These are phyloP conservation scores for Alentia gelatinosa DNA, from an alignment of 2,888 invertebrate genomes.

Conservation along the genomic window DNA sequence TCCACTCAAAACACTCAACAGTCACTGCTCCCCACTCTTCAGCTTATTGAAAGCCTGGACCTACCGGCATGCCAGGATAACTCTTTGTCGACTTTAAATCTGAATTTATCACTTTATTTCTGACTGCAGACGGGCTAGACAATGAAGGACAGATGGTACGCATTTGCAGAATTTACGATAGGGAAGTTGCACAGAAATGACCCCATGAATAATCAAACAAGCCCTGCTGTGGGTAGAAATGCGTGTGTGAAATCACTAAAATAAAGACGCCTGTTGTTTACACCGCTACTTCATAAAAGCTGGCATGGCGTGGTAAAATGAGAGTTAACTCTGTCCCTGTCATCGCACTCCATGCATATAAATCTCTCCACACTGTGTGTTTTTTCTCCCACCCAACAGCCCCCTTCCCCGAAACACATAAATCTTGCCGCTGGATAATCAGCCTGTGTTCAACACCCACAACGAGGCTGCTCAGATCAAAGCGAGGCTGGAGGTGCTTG, in stretches of 20 bases:
- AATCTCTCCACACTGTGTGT: neutral
- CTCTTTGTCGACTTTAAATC: neutral
- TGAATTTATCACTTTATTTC: too few relatives aligned
- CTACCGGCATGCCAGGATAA: neutral
- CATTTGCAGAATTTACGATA: too few relatives aligned
- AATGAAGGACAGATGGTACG: too few relatives aligned
- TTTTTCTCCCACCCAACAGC: neutral
- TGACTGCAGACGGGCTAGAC: too few relatives aligned
- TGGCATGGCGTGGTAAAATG: neutral
- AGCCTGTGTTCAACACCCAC: slow-evolving; percentile 22
- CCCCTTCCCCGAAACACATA: neutral
- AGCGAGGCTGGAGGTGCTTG: neutral
- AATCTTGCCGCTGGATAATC: neutral
- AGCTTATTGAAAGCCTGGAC: neutral
- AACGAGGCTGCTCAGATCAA: slow-evolving; percentile 10
- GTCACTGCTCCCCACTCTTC: neutral
- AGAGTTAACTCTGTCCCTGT: neutral
- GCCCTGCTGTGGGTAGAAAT: neutral
- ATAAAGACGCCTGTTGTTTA: neutral
- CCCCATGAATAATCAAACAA: too few relatives aligned
- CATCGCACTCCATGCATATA: neutral
- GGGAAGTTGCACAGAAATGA: too few relatives aligned
- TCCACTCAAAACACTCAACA: neutral
- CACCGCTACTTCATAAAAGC: neutral
- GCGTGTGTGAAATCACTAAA: too few relatives aligned